Percentiles rank a stretch among this genome's conserved stretches.
phyloP scores from a whole-genome alignment of 2,888 invertebrate genomes.

The Bellardia bayeri region DNA sequence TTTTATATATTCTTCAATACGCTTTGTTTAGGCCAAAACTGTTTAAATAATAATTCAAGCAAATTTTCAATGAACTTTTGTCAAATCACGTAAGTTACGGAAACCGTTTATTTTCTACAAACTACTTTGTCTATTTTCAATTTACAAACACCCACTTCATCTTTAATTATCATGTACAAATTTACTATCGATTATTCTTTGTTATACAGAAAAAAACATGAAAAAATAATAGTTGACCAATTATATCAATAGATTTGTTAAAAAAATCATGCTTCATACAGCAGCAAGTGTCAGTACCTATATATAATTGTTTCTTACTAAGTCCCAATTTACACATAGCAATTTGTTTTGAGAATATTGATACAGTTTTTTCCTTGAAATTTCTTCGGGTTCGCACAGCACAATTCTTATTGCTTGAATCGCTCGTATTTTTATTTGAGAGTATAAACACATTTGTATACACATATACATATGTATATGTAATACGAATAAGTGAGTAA shows the following conservation, averaged over 20 bases:
- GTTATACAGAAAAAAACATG: not conserved
- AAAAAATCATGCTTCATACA: slow-evolving; percentile 9
- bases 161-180: not conserved
- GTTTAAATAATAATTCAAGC: too few species aligned
- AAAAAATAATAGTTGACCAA: slow-evolving; percentile 33
- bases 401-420: too few species aligned
- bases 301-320: slow-evolving; percentile 10
- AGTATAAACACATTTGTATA: too few species aligned
- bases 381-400: too few species aligned
- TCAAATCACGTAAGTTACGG: slow-evolving; percentile 33
- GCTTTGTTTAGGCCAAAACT: too few species aligned
- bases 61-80: not conserved
- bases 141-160: not conserved
- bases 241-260: slow-evolving; percentile 22
- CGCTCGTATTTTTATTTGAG: too few species aligned
- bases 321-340: too few species aligned
- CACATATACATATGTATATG: too few species aligned
- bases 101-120: slow-evolving; percentile 20
- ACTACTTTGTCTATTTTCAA: not conserved
- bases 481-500: too few species aligned
- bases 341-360: too few species aligned
- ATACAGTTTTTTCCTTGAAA: too few species aligned
- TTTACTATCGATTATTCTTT: not conserved
- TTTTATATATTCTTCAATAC: too few species aligned
- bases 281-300: slow-evolving; percentile 47